A percentile compares a stretch with the other conserved stretches of the same genome.
phyloP scores from a whole-genome alignment of 2,888 invertebrate genomes.

The Drosophila seclusa region DNA sequence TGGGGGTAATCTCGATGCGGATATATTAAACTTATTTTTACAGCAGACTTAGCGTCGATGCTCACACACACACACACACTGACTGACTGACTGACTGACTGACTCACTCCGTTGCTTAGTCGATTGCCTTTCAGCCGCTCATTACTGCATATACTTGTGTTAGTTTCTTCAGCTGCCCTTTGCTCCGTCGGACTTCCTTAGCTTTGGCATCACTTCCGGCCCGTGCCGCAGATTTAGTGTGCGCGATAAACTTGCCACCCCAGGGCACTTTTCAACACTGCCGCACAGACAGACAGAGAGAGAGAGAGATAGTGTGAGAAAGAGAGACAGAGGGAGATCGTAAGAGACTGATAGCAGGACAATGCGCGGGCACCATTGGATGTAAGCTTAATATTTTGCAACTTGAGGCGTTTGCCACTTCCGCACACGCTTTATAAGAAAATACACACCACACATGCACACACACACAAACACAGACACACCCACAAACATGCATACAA shows the following conservation, averaged over 20 bases:
- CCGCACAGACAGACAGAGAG: slow-evolving; percentile 1
- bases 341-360: slow-evolving; percentile 2
- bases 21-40: slow-evolving; percentile 80
- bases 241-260: slow-evolving; percentile 67
- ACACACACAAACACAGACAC: slow-evolving; percentile 5
- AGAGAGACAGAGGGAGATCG: neutral
- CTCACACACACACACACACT: slow-evolving; percentile 4
- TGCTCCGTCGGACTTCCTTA: slow-evolving; percentile 22
- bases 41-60: slow-evolving; percentile 36
- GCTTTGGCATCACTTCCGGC: slow-evolving; percentile 57
- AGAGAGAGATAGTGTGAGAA: neutral
- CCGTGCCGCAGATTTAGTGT: slow-evolving; percentile 58
- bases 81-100: neutral
- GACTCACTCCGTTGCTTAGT: slow-evolving; percentile 9
- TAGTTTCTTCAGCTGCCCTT: slow-evolving; percentile 40
- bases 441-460: slow-evolving; percentile 37
- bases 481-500: slow-evolving; percentile 4
- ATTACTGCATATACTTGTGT: slow-evolving; percentile 53
- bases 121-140: slow-evolving; percentile 38
- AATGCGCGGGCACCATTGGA: slow-evolving; percentile 18
- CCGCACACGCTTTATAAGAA: slow-evolving; percentile 61
- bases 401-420: slow-evolving; percentile 73
- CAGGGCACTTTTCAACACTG: slow-evolving; percentile 65
- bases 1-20: slow-evolving; percentile 67
- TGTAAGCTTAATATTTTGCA: slow-evolving; percentile 54